phyloP scores from a whole-genome alignment of 2,797 vertebrate species.

The Morelia viridis region DNA sequence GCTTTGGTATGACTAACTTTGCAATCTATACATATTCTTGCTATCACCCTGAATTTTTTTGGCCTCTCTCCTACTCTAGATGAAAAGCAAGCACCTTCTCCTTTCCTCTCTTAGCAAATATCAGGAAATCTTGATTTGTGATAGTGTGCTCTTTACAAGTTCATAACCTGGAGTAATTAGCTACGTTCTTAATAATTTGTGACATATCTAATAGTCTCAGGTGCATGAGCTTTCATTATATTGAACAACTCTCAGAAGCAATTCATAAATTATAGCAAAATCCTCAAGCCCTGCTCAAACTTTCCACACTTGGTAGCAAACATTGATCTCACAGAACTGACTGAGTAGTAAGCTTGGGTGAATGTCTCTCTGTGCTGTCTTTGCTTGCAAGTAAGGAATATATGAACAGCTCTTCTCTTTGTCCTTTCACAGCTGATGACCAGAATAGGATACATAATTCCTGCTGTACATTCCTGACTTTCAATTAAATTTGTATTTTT shows the following conservation, averaged over 20 bases:
- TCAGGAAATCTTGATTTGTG: neutral
- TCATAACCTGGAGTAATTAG: neutral
- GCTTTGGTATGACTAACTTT: neutral
- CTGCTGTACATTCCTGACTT: conserved; percentile 20
- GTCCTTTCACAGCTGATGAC: conserved; percentile 1
- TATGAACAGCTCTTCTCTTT: conserved; percentile 22
- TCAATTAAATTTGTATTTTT: neutral
- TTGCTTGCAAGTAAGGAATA: neutral
- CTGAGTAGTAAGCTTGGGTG: neutral
- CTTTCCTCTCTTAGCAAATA: neutral
- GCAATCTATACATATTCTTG: neutral
- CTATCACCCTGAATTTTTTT: neutral
- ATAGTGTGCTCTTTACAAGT: neutral
- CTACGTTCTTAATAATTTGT: neutral
- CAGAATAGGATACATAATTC: neutral
- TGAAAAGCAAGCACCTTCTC: neutral
- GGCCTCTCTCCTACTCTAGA: neutral
- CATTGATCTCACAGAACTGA: neutral
- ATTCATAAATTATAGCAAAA: neutral
- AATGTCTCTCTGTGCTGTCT: neutral
- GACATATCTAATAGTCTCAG: neutral
- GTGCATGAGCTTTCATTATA: neutral
- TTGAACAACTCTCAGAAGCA: neutral
- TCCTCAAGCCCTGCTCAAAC: too few relatives aligned
- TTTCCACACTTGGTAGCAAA: neutral